Evolutionary conservation across 2,113 vertebrate genomes (phyloP), one percentile per base, ranked within the genome.

Genomic region (Lophius piscatorius): DNA sequence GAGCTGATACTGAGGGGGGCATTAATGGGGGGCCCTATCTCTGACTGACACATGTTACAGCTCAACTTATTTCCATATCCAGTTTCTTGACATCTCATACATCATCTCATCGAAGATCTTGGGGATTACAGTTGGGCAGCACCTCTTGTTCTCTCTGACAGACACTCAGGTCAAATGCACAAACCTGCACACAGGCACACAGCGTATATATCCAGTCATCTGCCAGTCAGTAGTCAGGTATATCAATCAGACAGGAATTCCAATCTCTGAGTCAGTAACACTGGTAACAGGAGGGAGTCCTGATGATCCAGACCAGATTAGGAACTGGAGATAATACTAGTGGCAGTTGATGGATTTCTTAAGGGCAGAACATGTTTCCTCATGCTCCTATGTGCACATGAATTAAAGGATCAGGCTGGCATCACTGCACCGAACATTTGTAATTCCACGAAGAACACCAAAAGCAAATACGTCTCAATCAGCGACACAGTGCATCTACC

Each of bases 181-280:
- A 28, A 9, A 28, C 5, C 5, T 28, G 26, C 9, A 28, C 9
- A 9, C 26, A 28, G 5, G 26, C 26, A 28, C n/a, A n/a, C n/a
- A n/a, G n/a, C n/a, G n/a, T 28, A 6, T 3, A 3, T 28, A 28
- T 28, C 80, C 64, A 41, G 49, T 84, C 78, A 76, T 65, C 58
- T 39, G 31, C 21, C 39, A 67, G 72, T 82, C 78, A 84, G 82
- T 80, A 66, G 23, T n/a, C 49, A 9, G 62, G 67, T 67, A 68
- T 82, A 89, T 89, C 79, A 80, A 84, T 90, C 71, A 70, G 63
- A 79, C 29, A 66, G 63, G 46, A 62, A 78, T 67, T 81, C 78
- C 80, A 87, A 81, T 86, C 76, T 22, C 38, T 29, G 72, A 54
- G 67, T 70, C 75, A 59, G 80, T 55, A 76, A 70, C 57, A 60